Evolutionary conservation across 2,888 invertebrate genomes (phyloP), one percentile per base, ranked within the genome.

Genomic region (Drepana falcataria): DNA sequence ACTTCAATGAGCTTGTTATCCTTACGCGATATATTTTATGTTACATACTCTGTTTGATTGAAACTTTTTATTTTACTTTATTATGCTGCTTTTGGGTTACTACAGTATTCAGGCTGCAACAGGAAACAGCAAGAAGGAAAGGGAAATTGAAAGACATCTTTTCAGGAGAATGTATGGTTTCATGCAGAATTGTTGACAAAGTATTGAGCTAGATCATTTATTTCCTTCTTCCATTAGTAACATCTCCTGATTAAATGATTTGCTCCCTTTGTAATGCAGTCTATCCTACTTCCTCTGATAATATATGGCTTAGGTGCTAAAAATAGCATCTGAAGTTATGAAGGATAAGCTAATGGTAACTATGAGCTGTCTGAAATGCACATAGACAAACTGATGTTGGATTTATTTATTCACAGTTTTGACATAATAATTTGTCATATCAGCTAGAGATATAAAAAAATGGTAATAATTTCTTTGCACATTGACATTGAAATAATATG

Each of bases 141-240:
- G 94, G 94, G 90, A 95, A 95, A 94, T 94, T 96, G 91, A 95
- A 95, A 93, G 95, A 95, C 93, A 94, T 95, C 92, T 95, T 95
- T 93, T 94, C 95, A 85, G 94, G 95, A 87, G 95, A 95, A 93
- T 94, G 95, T 92, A 95, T 95, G 94, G 93, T 93, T 93, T 91
- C 73, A 77, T 79, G 76, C 82, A 82, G 78, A 86, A 81, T 85
- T 85, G 73, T 84, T 87, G 82, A 80, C 81, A 83, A 81, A 80
- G 85, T 89, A 87, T 83, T 81, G 71, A 80, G 89, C 89, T 90
- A 90, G 89, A 77, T 73, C 73, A 60, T 81, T 79, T 73, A 66
- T 75, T 80, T 79, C 75, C 63, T 75, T 74, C 60, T 68, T 72
- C 73, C 73, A 77, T 71, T 77, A 77, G 73, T 75, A 69, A 75